Percentiles rank a stretch among this genome's conserved stretches.
phyloP scores from a whole-genome alignment of 2,113 vertebrate species.

The Psilopsiagon aymara region DNA sequence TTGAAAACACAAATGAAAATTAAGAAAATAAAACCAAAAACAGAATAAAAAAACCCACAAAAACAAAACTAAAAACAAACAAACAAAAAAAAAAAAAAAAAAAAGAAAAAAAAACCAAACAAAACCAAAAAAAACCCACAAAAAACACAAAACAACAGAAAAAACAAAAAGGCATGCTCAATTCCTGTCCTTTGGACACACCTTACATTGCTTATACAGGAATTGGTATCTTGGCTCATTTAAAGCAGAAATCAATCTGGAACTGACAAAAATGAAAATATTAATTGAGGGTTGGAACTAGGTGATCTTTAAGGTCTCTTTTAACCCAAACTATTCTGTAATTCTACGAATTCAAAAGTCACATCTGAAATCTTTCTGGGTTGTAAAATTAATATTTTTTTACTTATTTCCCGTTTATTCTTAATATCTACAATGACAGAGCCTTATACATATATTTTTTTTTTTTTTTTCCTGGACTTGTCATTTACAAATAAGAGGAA shows the following conservation, averaged over 20 bases:
- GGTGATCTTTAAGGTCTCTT: not conserved
- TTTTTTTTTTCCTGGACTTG: not conserved
- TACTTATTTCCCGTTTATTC: not conserved
- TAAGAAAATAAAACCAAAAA: not conserved
- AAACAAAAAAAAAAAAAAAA: not conserved
- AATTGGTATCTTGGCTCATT: not conserved
- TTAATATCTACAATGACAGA: not conserved
- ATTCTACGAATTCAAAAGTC: not conserved
- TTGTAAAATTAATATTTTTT: not conserved
- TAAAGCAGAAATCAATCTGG: not conserved
- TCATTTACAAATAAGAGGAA: not conserved
- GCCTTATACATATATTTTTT: not conserved
- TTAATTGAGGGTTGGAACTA: not conserved
- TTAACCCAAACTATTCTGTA: not conserved
- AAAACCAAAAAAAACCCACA: not conserved
- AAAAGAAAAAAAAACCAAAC: not conserved
- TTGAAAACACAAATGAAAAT: not conserved
- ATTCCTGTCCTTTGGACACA: accelerated
- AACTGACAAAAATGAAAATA: not conserved
- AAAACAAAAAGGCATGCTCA: not conserved
- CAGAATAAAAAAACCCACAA: not conserved
- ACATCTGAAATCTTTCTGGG: not conserved
- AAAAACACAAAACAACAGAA: not conserved
- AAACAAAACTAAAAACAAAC: too few relatives aligned
- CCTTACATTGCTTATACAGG: not conserved